A percentile compares a stretch with the other conserved stretches of the same genome.
Evolutionary conservation across 2,888 invertebrate species (phyloP).

Genomic region (Mythimna albipuncta): DNA sequence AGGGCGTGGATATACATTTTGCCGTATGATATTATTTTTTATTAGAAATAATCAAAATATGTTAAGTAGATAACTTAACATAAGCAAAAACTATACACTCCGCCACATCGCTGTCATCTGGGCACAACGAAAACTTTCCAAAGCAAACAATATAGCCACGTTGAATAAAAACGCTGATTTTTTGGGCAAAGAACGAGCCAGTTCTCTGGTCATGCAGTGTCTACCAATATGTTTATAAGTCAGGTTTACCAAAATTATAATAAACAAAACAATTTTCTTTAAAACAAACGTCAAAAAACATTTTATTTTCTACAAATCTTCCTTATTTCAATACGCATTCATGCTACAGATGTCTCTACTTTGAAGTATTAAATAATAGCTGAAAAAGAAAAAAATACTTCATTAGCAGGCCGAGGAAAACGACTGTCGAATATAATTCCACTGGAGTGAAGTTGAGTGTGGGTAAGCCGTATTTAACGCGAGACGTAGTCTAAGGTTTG

Average conservation of each 20-base stretch:
- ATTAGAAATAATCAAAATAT: too few relatives aligned
- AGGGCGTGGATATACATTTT: too few relatives aligned
- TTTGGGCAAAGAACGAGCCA: too few relatives aligned
- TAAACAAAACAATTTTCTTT: constrained; percentile 3
- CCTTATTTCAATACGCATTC: constrained; percentile 48
- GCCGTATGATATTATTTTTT: too few relatives aligned
- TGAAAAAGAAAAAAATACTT: constrained; percentile 54
- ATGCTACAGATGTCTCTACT: constrained; percentile 47
- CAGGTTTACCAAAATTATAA: not conserved
- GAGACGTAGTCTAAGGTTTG: constrained; percentile 42
- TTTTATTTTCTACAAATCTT: constrained; percentile 13
- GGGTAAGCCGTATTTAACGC: constrained; percentile 66
- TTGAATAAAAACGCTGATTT: too few relatives aligned
- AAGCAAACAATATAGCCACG: too few relatives aligned
- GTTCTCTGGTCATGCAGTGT: too few relatives aligned
- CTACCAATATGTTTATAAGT: too few relatives aligned
- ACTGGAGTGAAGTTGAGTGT: constrained; percentile 61
- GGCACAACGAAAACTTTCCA: too few relatives aligned
- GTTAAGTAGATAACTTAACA: too few relatives aligned
- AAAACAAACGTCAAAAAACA: constrained; percentile 19
- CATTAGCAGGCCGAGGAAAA: constrained; percentile 55
- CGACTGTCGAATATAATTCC: constrained; percentile 59
- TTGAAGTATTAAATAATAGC: constrained; percentile 57
- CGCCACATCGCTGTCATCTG: too few relatives aligned
- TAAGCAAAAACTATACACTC: too few relatives aligned